Percentiles rank a stretch among this genome's conserved stretches.
Evolutionary conservation across 2,888 invertebrate species (phyloP).

Genomic region (Dolomedes plantarius): DNA sequence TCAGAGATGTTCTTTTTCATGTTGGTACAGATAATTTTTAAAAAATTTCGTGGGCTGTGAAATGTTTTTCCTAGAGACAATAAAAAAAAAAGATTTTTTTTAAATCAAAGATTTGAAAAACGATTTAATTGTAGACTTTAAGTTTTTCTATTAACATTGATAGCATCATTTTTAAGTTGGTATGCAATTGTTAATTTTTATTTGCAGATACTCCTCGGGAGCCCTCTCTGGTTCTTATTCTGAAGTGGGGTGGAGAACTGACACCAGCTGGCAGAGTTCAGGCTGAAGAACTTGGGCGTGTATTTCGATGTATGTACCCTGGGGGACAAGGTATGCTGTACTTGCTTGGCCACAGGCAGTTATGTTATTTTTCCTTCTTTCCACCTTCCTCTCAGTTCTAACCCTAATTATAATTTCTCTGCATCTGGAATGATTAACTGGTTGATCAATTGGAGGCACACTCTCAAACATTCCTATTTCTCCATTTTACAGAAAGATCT

Average conservation of each 20-base stretch:
- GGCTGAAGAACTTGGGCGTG: constrained; percentile 97
- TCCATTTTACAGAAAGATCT: no score
- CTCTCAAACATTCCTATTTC: no score
- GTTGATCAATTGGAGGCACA: no score
- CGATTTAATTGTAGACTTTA: background rate
- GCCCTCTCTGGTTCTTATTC: constrained; percentile 94
- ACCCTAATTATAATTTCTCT: background rate
- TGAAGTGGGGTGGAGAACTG: constrained; percentile 99
- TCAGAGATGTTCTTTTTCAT: no score
- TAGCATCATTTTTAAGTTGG: no score
- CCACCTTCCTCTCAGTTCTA: constrained; percentile 2
- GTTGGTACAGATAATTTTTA: no score
- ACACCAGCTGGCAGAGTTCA: constrained; percentile 98
- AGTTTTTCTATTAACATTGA: no score
- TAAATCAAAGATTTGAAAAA: no score
- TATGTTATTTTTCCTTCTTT: constrained; percentile 68
- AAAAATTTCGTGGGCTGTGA: no score
- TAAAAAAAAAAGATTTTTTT: no score
- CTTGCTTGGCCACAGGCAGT: constrained; percentile 63
- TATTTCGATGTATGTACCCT: constrained; percentile 99
- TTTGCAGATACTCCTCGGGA: constrained; percentile 88
- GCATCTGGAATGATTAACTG: constrained; percentile 1
- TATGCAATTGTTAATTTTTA: no score
- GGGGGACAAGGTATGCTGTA: constrained; percentile 86
- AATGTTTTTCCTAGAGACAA: no score